phyloP scores from a whole-genome alignment of 2,113 vertebrate genomes.

The Alces alces region DNA sequence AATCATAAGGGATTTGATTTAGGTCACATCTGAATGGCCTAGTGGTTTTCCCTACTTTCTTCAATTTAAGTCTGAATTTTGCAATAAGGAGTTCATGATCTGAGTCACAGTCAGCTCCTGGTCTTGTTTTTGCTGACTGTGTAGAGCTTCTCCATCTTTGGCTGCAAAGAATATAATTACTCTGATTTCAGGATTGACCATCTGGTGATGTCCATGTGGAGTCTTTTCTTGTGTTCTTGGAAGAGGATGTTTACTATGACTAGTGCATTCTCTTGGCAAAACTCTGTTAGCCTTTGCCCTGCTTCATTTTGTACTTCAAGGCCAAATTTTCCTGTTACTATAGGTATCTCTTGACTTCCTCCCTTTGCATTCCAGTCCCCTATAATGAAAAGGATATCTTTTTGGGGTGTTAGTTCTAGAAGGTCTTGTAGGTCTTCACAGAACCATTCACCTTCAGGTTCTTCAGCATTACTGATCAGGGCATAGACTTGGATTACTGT shows the following conservation, averaged over 20 bases:
- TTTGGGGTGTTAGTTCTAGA: not conserved
- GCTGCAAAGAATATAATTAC: not conserved
- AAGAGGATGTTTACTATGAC: not conserved
- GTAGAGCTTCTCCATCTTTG: not conserved
- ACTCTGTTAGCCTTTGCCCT: no score
- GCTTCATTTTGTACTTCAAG: not conserved
- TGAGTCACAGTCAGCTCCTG: not conserved
- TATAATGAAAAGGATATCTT: not conserved
- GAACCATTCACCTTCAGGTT: not conserved
- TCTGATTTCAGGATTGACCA: not conserved
- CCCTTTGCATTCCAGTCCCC: not conserved
- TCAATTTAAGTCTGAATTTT: not conserved
- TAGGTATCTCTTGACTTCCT: not conserved
- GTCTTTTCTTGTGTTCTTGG: not conserved
- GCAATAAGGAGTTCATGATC: not conserved
- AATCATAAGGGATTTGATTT: not conserved
- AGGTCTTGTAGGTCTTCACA: not conserved
- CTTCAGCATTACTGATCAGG: not conserved
- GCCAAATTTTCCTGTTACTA: not conserved
- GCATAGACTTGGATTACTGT: not conserved
- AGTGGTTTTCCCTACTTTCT: not conserved
- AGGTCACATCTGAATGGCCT: not conserved
- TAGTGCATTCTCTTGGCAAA: not conserved
- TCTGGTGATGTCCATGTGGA: not conserved
- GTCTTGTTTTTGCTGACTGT: not conserved